phyloP scores from a whole-genome alignment of 2,888 invertebrate species.

The Drosophila multiciliata region DNA sequence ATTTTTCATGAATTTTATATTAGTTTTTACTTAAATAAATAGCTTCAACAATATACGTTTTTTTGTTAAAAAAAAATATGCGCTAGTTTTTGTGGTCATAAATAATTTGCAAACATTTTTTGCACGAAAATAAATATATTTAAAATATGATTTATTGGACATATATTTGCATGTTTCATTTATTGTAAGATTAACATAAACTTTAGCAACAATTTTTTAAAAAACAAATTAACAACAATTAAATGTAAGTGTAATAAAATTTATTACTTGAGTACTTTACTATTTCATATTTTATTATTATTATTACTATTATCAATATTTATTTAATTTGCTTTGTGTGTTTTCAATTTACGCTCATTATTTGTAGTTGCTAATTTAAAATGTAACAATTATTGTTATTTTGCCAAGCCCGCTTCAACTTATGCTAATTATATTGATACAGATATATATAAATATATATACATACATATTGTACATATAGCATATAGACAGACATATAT shows the following conservation, averaged over 20 bases:
- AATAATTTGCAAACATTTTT: constrained; percentile 28
- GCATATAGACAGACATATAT: not conserved
- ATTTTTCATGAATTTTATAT: constrained; percentile 9
- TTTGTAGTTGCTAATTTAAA: constrained; percentile 27
- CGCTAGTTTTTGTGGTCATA: constrained; percentile 20
- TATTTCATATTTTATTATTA: constrained; percentile 43
- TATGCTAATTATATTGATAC: constrained; percentile 34
- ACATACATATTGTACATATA: constrained; percentile 18
- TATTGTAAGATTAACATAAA: constrained; percentile 66
- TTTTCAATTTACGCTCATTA: constrained; percentile 27
- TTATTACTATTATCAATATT: constrained; percentile 14
- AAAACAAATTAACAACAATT: constrained; percentile 76
- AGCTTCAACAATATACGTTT: constrained; percentile 46
- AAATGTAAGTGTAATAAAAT: constrained; percentile 62
- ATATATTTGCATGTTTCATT: constrained; percentile 32
- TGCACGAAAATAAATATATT: constrained; percentile 44
- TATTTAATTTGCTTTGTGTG: constrained; percentile 41
- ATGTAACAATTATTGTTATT: constrained; percentile 55
- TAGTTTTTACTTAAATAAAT: constrained; percentile 30
- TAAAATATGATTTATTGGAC: constrained; percentile 43
- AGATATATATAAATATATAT: constrained; percentile 20
- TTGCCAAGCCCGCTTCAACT: constrained; percentile 78
- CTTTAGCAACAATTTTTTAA: constrained; percentile 73
- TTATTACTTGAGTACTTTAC: constrained; percentile 76
- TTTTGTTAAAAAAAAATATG: constrained; percentile 10